Percentiles rank a stretch among this genome's conserved stretches.
phyloP scores from a whole-genome alignment of 2,797 vertebrate genomes.

The Perodicticus potto region DNA sequence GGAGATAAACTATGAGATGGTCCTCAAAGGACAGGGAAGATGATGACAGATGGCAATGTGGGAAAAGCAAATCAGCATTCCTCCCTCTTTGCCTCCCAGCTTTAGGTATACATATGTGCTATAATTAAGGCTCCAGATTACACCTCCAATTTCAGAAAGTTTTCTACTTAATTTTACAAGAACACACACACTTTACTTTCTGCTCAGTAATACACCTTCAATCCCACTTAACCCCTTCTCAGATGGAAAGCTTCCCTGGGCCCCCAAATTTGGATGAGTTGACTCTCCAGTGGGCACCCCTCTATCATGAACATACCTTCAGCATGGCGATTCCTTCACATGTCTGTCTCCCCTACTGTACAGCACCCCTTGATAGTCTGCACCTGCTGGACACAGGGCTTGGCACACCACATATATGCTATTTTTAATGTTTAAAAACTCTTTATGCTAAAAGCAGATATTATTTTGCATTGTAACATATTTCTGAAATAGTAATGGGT shows the following conservation, averaged over 20 bases:
- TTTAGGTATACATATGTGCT: conserved; percentile 47
- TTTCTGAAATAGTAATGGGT: background rate
- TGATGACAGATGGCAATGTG: background rate
- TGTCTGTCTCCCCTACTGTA: background rate
- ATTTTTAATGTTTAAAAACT: background rate
- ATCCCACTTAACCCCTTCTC: background rate
- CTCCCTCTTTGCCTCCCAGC: conserved; percentile 39
- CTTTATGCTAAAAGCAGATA: background rate
- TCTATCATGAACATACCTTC: background rate
- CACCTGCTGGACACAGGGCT: background rate
- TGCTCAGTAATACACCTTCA: background rate
- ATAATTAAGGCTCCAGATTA: conserved; percentile 81
- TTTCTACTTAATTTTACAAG: conserved; percentile 80
- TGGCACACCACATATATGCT: background rate
- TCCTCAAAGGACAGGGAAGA: background rate
- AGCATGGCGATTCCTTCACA: too few species aligned
- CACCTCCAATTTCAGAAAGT: conserved; percentile 74
- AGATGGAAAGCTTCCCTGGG: background rate
- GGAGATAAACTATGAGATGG: background rate
- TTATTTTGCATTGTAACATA: background rate
- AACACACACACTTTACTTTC: background rate
- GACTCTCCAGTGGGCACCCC: too few species aligned
- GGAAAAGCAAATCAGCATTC: conserved; percentile 58
- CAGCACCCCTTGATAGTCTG: background rate
- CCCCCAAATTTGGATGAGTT: background rate